A percentile compares a stretch with the other conserved stretches of the same genome.
Evolutionary conservation across 2,888 invertebrate species (phyloP).

Genomic region (Parasteatoda lunata): DNA sequence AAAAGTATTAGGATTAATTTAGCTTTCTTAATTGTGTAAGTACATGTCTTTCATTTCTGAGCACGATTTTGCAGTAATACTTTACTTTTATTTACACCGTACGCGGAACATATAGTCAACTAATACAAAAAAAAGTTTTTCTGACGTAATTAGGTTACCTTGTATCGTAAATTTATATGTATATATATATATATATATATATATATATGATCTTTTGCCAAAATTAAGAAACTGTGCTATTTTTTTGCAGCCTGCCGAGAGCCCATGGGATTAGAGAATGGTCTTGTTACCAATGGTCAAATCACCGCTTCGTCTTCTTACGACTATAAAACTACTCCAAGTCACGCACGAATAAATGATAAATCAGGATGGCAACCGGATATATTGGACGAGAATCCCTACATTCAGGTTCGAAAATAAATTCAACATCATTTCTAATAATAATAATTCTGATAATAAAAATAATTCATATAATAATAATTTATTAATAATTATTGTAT

Average conservation of each 20-base stretch:
- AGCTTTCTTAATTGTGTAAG: too few species aligned
- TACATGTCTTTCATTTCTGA: too few species aligned
- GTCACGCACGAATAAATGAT: constrained; percentile 75
- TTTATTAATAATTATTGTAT: too few species aligned
- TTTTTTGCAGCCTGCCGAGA: constrained; percentile 75
- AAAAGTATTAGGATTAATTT: too few species aligned
- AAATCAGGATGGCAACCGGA: constrained; percentile 72
- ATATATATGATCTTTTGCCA: neutral
- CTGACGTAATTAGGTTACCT: too few species aligned
- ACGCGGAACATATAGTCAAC: too few species aligned
- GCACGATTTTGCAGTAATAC: too few species aligned
- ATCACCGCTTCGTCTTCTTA: constrained; percentile 80
- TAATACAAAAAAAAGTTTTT: too few species aligned
- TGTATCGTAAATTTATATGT: too few species aligned
- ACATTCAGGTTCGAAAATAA: constrained; percentile 62
- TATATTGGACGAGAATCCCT: constrained; percentile 59
- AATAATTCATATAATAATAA: too few species aligned
- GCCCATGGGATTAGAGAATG: constrained; percentile 82
- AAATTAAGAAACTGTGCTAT: neutral
- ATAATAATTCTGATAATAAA: neutral
- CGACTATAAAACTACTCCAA: constrained; percentile 72
- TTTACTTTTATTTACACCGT: too few species aligned
- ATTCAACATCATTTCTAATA: neutral
- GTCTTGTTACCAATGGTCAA: constrained; percentile 79
- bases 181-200: too few species aligned